Percentiles rank a stretch among this genome's conserved stretches.
These are phyloP conservation scores for Zelleria hepariella DNA, from an alignment of 2,888 invertebrate genomes.

Conservation along the genomic window DNA sequence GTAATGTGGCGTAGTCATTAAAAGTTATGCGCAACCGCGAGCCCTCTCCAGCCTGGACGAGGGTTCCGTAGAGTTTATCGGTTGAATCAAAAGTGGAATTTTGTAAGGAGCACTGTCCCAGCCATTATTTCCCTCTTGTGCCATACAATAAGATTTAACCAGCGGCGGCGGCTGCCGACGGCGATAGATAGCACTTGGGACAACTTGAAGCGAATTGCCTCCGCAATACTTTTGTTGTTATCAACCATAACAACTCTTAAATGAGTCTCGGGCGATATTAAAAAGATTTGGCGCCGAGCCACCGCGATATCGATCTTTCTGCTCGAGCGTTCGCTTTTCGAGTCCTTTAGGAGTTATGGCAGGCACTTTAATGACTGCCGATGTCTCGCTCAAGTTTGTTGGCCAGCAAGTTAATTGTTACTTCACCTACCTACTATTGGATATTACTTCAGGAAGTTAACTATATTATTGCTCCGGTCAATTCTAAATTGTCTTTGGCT, in stretches of 20 bases:
- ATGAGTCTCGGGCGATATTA: slow-evolving; percentile 58
- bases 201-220: slow-evolving; percentile 51
- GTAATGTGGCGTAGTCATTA: slow-evolving; percentile 53
- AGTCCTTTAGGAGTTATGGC: slow-evolving; percentile 58
- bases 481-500: neutral
- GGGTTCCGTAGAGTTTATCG: slow-evolving; percentile 47
- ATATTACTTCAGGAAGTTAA: neutral
- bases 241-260: slow-evolving; percentile 61
- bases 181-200: slow-evolving; percentile 40
- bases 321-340: slow-evolving; percentile 64
- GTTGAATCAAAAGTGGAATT: slow-evolving; percentile 47
- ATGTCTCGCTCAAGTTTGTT: slow-evolving; percentile 53
- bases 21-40: slow-evolving; percentile 53
- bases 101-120: slow-evolving; percentile 42
- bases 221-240: slow-evolving; percentile 67
- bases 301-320: slow-evolving; percentile 69
- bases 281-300: slow-evolving; percentile 69
- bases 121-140: slow-evolving; percentile 58
- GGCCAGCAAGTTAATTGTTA: slow-evolving; percentile 5
- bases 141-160: slow-evolving; percentile 62
- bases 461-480: neutral
- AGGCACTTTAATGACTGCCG: slow-evolving; percentile 67
- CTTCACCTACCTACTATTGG: too few species aligned
- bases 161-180: slow-evolving; percentile 38
- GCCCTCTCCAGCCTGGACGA: slow-evolving; percentile 43